Evolutionary conservation across 2,113 vertebrate species (phyloP).

Genomic region (Otus sunia): DNA sequence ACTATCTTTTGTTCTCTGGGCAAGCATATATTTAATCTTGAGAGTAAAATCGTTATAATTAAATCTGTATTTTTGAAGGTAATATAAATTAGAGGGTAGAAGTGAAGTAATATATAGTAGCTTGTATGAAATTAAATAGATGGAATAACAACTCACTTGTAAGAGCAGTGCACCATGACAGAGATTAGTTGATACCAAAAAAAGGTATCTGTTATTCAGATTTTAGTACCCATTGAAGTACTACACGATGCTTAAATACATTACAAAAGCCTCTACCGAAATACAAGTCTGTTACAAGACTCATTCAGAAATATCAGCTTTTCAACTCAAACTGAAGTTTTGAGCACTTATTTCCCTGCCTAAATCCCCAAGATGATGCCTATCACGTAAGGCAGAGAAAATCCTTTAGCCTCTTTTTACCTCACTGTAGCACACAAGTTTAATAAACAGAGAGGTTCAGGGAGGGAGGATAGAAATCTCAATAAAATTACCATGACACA

Average conservation of each 20-base stretch:
- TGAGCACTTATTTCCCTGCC: not conserved
- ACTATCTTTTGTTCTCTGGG: conserved; percentile 25
- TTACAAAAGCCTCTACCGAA: not conserved
- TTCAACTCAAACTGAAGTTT: not conserved
- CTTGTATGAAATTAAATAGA: not conserved
- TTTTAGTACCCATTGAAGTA: not conserved
- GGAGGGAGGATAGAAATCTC: not conserved
- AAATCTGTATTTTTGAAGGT: conserved; percentile 26
- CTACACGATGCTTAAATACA: not conserved
- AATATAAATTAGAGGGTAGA: conserved; percentile 25
- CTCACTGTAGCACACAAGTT: not conserved
- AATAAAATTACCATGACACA: not conserved
- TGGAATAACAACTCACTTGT: not conserved
- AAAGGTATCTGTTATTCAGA: not conserved
- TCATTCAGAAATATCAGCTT: not conserved
- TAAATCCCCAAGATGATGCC: not conserved
- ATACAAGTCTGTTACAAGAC: not conserved
- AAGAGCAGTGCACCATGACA: not conserved
- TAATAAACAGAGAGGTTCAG: not conserved
- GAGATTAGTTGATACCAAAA: not conserved
- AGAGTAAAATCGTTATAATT: conserved; percentile 32
- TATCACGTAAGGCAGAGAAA: not conserved
- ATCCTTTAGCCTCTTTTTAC: not conserved
- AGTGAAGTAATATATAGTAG: not conserved
- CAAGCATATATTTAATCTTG: conserved; percentile 22